These are phyloP conservation scores for Zaprionus africanus DNA, from an alignment of 1,140 invertebrate genomes.

Conservation along the genomic window DNA sequence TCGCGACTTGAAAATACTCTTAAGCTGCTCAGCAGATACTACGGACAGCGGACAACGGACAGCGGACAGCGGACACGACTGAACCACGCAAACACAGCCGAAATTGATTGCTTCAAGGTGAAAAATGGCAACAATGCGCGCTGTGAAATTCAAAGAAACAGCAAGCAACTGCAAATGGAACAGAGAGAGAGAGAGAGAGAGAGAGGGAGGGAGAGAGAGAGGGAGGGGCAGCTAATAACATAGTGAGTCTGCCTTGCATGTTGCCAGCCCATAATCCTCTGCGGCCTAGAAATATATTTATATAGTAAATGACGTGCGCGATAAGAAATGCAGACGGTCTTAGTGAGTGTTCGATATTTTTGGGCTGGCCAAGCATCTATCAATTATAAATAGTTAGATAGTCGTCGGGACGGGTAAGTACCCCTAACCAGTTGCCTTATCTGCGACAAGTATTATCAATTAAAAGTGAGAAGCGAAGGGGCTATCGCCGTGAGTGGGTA, in stretches of 20 bases:
- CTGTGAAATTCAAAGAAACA: conserved; percentile 34
- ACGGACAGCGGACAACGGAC: background rate
- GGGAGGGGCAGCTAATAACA: conserved; percentile 37
- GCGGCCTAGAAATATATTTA: conserved; percentile 45
- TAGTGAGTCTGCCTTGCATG: conserved; percentile 54
- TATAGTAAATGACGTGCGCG: conserved; percentile 70
- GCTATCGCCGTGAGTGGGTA: background rate
- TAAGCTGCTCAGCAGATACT: conserved; percentile 14
- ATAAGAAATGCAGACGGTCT: conserved; percentile 48
- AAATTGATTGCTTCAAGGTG: conserved; percentile 64
- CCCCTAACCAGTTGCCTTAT: conserved; percentile 61
- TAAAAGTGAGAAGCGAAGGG: conserved; percentile 56
- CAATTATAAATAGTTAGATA: conserved; percentile 61
- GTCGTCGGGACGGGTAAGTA: background rate
- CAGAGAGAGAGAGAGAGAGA: background rate
- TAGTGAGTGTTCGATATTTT: conserved; percentile 27
- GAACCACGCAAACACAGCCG: conserved; percentile 35
- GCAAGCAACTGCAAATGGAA: background rate
- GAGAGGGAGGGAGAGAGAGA: background rate
- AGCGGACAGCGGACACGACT: conserved; percentile 7
- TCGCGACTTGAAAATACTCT: conserved; percentile 13
- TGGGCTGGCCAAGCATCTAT: conserved; percentile 38
- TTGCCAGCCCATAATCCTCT: conserved; percentile 62
- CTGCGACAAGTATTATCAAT: conserved; percentile 73
- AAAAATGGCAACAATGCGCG: conserved; percentile 49